Evolutionary conservation across 2,113 vertebrate genomes (phyloP), one percentile per base, ranked within the genome.

Genomic region (Podarcis muralis): DNA sequence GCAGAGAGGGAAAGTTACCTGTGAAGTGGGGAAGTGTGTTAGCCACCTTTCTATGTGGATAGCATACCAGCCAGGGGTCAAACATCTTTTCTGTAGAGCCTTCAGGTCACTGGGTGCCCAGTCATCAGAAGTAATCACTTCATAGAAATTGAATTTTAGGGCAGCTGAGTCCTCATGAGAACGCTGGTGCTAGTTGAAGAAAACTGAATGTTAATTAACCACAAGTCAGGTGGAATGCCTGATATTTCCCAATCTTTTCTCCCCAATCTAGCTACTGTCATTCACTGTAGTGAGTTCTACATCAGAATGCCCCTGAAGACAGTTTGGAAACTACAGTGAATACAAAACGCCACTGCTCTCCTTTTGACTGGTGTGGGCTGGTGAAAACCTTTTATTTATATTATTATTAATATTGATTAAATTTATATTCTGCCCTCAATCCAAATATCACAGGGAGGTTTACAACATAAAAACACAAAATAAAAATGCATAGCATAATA

Each of bases 31-130:
- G 88, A 98, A 99, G 95, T 98, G 94, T 1, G 96, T 90, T 59
- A 99, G 96, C 99, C 99, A 99, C 72, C 98, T 95, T 88, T 99
- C 98, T 11, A 99, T 97, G 85, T 99, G 99, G 69, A 97, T 92
- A 1, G 98, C 97, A 27, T 99, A 99, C 91, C 98, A 98, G 3
- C 99, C 99, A 0, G 99, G 99, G 0, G 94, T 75, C 71, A 99
- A 97, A 91, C 99, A 99, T 91, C 97, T 97, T 96, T 93, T 98
- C 96, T 99, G 98, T 57, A 99, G 96, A 23, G 97, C 95, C 87
- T 97, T 97, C n/a, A 99, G 95, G 86, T 98, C 98, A 0, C 96
- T 81, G 7, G 98, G 95, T 0, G 97, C 97, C 77, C 97, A 95
- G 0, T 95, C 96, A 88, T 95, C 94, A 1, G 97, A 97, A 0